These are phyloP conservation scores for Ammospiza maritima DNA, from an alignment of 2,797 vertebrate species.

Conservation along the genomic window DNA sequence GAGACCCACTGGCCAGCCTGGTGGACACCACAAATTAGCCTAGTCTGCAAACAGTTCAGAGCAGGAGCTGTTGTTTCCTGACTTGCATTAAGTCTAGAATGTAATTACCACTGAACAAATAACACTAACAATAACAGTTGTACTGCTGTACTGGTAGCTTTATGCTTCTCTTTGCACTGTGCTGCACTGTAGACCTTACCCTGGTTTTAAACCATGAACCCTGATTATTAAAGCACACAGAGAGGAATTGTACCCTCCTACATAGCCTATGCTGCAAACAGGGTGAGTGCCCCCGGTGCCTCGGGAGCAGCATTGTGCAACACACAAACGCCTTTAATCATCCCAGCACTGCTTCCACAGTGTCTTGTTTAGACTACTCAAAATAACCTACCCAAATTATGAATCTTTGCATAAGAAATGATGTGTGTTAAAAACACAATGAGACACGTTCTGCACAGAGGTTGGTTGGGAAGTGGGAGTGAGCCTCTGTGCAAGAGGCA, in stretches of 20 bases:
- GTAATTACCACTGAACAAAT: neutral
- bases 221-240: neutral
- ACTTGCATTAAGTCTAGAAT: neutral
- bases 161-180: neutral
- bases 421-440: neutral
- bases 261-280: neutral
- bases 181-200: neutral
- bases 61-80: neutral
- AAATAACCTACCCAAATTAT: conserved; percentile 29
- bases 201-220: neutral
- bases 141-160: neutral
- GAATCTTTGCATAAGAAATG: neutral
- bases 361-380: neutral
- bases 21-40: neutral
- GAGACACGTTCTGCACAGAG: neutral
- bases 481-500: neutral
- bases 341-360: neutral
- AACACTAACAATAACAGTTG: neutral
- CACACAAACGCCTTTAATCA: conserved; percentile 22
- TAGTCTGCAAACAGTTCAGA: neutral
- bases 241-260: conserved; percentile 25
- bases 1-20: neutral
- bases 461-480: neutral
- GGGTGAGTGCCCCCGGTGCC: neutral
- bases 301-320: neutral